These are phyloP conservation scores for Ethmia dodecea DNA, from an alignment of 2,888 invertebrate species.

Conservation along the genomic window DNA sequence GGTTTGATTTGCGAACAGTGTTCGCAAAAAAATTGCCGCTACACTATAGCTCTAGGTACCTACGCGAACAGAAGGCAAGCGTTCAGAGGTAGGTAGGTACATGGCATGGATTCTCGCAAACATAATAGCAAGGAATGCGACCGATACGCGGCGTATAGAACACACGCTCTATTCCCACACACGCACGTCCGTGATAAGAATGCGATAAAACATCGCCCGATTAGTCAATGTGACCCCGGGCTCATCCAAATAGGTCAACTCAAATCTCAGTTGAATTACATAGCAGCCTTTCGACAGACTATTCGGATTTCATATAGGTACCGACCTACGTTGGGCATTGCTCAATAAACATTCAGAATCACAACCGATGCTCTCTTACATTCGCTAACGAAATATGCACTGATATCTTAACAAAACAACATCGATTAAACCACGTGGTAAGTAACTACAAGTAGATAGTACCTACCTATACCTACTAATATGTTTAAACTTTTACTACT, in stretches of 20 bases:
- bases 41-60: conserved; percentile 28
- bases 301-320: background rate
- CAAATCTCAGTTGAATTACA: conserved; percentile 4
- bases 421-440: too few species aligned
- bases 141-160: conserved; percentile 33
- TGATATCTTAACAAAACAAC: too few species aligned
- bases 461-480: too few species aligned
- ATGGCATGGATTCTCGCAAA: conserved; percentile 56
- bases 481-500: too few species aligned
- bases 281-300: conserved; percentile 3
- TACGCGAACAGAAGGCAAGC: conserved; percentile 40
- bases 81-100: conserved; percentile 33
- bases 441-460: too few species aligned
- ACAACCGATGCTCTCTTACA: too few species aligned
- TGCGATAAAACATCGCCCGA: conserved; percentile 62
- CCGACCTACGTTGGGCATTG: too few species aligned
- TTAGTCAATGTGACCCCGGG: conserved; percentile 48
- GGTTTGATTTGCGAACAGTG: conserved; percentile 64
- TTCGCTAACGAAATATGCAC: too few species aligned
- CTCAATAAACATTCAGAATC: too few species aligned
- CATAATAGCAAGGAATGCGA: conserved; percentile 68
- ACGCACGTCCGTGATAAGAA: conserved; percentile 56
- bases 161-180: conserved; percentile 36
- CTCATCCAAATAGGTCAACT: conserved; percentile 7
- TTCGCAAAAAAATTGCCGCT: conserved; percentile 71